These are phyloP conservation scores for Cryptops parisi DNA, from an alignment of 2,888 invertebrate species.

Conservation along the genomic window DNA sequence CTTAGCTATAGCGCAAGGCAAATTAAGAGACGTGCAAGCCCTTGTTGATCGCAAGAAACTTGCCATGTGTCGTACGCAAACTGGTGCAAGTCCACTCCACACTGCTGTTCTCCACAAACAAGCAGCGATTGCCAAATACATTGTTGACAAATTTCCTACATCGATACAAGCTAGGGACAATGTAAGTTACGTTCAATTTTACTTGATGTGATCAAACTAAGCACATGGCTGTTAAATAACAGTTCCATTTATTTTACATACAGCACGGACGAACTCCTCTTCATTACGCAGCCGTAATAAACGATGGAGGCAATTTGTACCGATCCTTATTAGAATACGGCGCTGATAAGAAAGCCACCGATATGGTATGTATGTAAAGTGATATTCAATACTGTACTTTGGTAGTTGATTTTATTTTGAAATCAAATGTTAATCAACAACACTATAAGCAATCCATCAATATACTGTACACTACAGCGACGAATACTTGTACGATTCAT, in stretches of 20 bases:
- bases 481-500: too few species aligned
- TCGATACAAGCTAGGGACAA: constrained; percentile 33
- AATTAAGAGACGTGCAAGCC: constrained; percentile 65
- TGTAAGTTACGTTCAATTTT: constrained; percentile 22
- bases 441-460: too few species aligned
- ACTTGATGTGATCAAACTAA: neutral
- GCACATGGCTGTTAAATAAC: neutral
- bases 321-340: constrained; percentile 71
- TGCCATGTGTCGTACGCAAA: constrained; percentile 23
- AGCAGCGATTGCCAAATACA: constrained; percentile 29
- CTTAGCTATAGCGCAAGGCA: constrained; percentile 67
- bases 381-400: too few species aligned
- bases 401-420: too few species aligned
- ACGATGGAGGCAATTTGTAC: constrained; percentile 73
- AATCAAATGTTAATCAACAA: too few species aligned
- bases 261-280: constrained; percentile 43
- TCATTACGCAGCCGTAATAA: constrained; percentile 34
- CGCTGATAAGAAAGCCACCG: constrained; percentile 62
- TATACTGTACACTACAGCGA: constrained; percentile 19
- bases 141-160: constrained; percentile 31
- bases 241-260: constrained; percentile 8
- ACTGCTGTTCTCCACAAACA: constrained; percentile 32
- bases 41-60: constrained; percentile 68
- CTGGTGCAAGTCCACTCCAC: constrained; percentile 31
- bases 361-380: too few species aligned